A percentile compares a stretch with the other conserved stretches of the same genome.
Conservation (phyloP, 2,113 vertebrate species). For the Platichthys flesus region DNA sequence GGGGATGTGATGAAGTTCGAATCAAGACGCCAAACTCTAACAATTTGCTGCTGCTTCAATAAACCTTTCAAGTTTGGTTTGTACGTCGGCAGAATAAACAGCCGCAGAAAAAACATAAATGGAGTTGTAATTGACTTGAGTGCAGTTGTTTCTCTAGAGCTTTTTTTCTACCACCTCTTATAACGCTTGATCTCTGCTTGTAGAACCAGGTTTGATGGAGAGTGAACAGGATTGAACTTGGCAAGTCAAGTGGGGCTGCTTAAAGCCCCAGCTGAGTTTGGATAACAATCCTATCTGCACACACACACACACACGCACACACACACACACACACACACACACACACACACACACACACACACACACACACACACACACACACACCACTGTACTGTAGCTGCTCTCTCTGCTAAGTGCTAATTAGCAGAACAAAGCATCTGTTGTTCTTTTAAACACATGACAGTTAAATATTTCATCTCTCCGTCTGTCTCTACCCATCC, state of each 20-base stretch:
- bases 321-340: not conserved
- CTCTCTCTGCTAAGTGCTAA: slow-evolving; percentile 64
- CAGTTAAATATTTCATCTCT: slow-evolving; percentile 93
- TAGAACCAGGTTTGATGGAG: slow-evolving; percentile 20
- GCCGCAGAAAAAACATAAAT: not conserved
- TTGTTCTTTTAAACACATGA: slow-evolving; percentile 87
- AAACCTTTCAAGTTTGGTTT: no score
- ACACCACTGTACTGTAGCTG: slow-evolving; percentile 34
- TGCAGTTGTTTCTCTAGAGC: not conserved
- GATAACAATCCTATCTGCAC: slow-evolving; percentile 51
- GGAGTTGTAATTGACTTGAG: not conserved
- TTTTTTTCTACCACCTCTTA: not conserved
- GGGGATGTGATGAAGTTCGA: no score
- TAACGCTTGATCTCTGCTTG: not conserved
- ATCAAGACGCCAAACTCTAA: no score
- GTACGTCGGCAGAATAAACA: no score
- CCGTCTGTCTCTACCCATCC: slow-evolving; percentile 88
- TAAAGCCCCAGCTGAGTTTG: slow-evolving; percentile 53
- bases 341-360: not conserved
- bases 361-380: not conserved
- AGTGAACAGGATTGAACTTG: slow-evolving; percentile 36
- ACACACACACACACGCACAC: not conserved
- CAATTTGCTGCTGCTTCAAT: no score
- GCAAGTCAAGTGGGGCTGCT: slow-evolving; percentile 44
- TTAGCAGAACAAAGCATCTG: slow-evolving; percentile 85